Evolutionary conservation across 2,888 invertebrate genomes (phyloP).

Genomic region (Agrotis segetum): DNA sequence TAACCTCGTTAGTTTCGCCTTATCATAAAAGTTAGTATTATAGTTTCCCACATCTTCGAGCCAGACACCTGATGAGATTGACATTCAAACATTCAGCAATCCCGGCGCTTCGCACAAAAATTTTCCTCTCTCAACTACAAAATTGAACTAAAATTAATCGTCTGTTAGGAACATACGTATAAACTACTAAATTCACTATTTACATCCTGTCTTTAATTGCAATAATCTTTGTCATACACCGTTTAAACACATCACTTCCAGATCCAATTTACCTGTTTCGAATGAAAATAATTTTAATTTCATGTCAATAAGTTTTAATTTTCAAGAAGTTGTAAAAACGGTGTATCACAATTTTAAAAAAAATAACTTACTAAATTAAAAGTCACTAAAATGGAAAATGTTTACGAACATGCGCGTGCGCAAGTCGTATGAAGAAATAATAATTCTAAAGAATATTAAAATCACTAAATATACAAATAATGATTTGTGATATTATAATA

Average conservation of each 20-base stretch:
- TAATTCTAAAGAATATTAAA: slow-evolving; percentile 37
- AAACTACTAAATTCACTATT: slow-evolving; percentile 63
- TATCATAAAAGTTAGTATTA: too few species aligned
- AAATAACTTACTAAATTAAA: slow-evolving; percentile 25
- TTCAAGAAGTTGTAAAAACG: too few species aligned
- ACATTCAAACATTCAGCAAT: background rate
- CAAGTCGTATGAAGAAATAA: slow-evolving; percentile 13
- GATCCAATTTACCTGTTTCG: background rate
- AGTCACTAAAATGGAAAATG: slow-evolving; percentile 49
- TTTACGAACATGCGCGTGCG: slow-evolving; percentile 21
- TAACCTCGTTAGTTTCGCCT: too few species aligned
- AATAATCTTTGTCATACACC: slow-evolving; percentile 41
- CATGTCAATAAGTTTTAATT: slow-evolving; percentile 3
- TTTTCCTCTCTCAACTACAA: slow-evolving; percentile 23
- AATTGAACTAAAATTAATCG: slow-evolving; percentile 56
- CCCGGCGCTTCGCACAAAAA: slow-evolving; percentile 16
- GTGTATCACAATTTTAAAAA: slow-evolving; percentile 21
- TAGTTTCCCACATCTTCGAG: too few species aligned
- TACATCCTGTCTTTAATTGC: slow-evolving; percentile 62
- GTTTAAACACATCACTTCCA: background rate
- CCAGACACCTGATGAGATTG: too few species aligned
- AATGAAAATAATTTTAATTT: background rate
- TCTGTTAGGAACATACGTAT: slow-evolving; percentile 66
- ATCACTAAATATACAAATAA: slow-evolving; percentile 43
- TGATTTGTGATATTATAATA: slow-evolving; percentile 44